These are phyloP conservation scores for Bugulina stolonifera DNA, from an alignment of 2,888 invertebrate species.

Conservation along the genomic window DNA sequence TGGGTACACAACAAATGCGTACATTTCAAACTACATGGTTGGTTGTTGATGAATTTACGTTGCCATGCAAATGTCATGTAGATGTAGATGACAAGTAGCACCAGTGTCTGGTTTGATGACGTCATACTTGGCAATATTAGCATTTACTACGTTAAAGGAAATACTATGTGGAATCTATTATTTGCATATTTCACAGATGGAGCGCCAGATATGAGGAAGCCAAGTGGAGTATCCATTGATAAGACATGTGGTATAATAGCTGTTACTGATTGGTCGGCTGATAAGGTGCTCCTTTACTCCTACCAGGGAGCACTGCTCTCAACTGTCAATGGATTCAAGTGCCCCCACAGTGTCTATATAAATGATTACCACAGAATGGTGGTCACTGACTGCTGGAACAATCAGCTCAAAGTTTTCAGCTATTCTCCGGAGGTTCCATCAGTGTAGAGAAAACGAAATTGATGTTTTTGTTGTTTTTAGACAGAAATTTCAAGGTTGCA, in stretches of 20 bases:
- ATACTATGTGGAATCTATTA: not conserved
- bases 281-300: not conserved
- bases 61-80: too few relatives aligned
- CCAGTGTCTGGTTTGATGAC: too few relatives aligned
- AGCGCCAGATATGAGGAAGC: not conserved
- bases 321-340: not conserved
- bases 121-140: too few relatives aligned
- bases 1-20: too few relatives aligned
- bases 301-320: conserved; percentile 1
- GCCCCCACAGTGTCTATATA: conserved; percentile 5
- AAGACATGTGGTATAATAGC: conserved; percentile 13
- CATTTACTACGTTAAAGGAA: not conserved
- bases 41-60: too few relatives aligned
- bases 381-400: conserved; percentile 20
- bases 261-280: conserved; percentile 3
- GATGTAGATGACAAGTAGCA: too few relatives aligned
- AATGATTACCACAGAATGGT: conserved; percentile 15
- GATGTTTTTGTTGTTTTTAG: too few relatives aligned
- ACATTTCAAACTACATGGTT: too few relatives aligned
- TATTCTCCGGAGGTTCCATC: too few relatives aligned
- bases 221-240: conserved; percentile 1
- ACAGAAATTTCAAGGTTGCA: too few relatives aligned
- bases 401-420: conserved; percentile 18
- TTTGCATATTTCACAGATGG: conserved; percentile 6
- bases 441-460: too few relatives aligned